Evolutionary conservation across 2,888 invertebrate species (phyloP), one percentile per base, ranked within the genome.

Genomic region (Melanostoma mellinum): DNA sequence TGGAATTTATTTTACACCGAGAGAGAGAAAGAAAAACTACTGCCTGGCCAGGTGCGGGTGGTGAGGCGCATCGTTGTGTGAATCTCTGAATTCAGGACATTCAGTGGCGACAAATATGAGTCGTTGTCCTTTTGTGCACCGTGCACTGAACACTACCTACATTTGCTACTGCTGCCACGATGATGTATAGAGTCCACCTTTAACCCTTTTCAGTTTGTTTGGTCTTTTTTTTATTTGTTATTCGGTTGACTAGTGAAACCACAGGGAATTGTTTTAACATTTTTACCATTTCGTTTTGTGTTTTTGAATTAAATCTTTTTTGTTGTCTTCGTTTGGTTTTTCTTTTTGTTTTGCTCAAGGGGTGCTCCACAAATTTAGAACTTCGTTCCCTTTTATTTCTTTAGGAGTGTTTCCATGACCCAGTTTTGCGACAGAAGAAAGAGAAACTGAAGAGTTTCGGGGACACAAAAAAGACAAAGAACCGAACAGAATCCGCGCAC

Each of bases 81-180:
- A 68, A 56, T 63, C 56, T 77, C 52, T 74, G 84, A 74, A 78
- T 75, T 60, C 63, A 77, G 63, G 42, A 60, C 67, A 65, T 63
- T 79, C 60, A 61, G 50, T 74, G 79, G 84, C 78, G 84, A 84
- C 84, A 84, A 84, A 84, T 79, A 84, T 84, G 79, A 84, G 78
- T 65, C 44, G 55, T 71, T 69, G 74, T 84, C 65, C 84, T 84
- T 82, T 73, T 73, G 68, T 78, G 52, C 68, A 63, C 36, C 61
- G 32, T 38, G 44, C 63, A 46, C 58, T 48, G 67, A 8, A 50
- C 63, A 52, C 72, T 40, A 61, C 53, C 55, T 46, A 55, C 61
- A 67, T 60, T 58, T 63, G 61, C 61, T 56, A 40, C 75, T 44
- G 6, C 61, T 71, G 77, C 77, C 44, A 77, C 73, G 53, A 74